Base-by-base conservation (phyloP, 2,797 vertebrate species). In the Sebastes variabilis region DNA sequence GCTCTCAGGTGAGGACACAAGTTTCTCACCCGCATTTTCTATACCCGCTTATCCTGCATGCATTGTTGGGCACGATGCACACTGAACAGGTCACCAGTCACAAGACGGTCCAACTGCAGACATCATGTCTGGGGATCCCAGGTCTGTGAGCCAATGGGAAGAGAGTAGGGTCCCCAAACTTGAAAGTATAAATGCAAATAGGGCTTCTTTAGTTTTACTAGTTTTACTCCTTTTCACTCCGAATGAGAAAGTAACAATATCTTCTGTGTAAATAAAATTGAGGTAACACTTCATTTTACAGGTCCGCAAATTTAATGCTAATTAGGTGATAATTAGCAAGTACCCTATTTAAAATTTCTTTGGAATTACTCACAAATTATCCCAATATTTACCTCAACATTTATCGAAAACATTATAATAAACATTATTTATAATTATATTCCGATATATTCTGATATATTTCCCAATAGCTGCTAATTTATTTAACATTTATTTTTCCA, bases 1-100 rank as follows among this genome's bases (percentile, higher is more conserved):
- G 86, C 95, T 99, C 94, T 99, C 98, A 96, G 98, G 98, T 99
- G 94, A 94, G 93, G 67, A 67, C 18, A 11, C 18, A 24, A 34
- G 52, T 52, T 22, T 32, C 58, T 6, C 22, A 49, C 36, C 49
- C 2, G 55, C 2, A 3, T 49, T 54, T 22, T n/a, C 6, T 22
- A 7, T 32, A 14, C 25, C 55, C 3, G 1, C 11, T 64, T 25
- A 27, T 16, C 18, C 38, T 58, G 12, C 32, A 8, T 36, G 7
- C 20, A 65, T 11, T 18, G 2, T 11, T 18, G 2, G 9, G 13
- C 14, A 30, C 46, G 13, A 22, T 30, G 52, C 8, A 14, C 11
- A 14, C 11, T 10, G 32, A 22, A 46, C 20, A 11, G 6, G 38
- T 29, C 38, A 52, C 30, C 8, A 16, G 24, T 49, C 24, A 60